These are phyloP conservation scores for Pangasius larnaudii DNA, from an alignment of 2,797 vertebrate genomes.

Conservation along the genomic window DNA sequence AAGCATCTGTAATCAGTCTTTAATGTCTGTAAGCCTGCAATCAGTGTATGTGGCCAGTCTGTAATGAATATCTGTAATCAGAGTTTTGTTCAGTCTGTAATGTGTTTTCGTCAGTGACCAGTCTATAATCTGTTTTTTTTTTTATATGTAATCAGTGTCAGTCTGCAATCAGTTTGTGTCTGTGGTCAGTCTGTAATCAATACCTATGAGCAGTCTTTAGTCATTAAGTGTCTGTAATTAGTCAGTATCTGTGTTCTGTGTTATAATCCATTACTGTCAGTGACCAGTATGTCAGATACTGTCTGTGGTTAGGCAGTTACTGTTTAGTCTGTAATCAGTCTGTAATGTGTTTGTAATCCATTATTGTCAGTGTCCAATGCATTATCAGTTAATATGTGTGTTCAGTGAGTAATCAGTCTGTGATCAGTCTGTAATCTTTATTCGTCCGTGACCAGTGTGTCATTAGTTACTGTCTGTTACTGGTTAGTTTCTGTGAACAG, in stretches of 20 bases:
- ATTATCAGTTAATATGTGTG: background rate
- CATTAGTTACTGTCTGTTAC: background rate
- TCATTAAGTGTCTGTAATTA: background rate
- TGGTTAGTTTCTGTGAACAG: background rate
- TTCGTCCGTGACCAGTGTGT: background rate
- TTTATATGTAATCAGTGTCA: background rate
- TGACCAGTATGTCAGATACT: background rate
- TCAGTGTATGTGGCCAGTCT: background rate
- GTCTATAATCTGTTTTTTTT: background rate
- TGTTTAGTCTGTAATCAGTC: background rate
- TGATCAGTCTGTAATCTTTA: background rate
- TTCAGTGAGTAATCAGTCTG: background rate
- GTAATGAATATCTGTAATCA: background rate
- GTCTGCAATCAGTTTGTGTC: background rate
- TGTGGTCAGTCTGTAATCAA: background rate
- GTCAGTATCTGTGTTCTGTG: background rate
- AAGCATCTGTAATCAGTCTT: background rate
- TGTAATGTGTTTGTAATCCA: background rate
- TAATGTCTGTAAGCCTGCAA: background rate
- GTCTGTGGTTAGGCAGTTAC: background rate
- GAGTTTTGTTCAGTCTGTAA: background rate
- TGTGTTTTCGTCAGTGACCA: background rate
- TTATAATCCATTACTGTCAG: background rate
- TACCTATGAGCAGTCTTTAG: background rate
- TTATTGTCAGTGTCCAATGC: background rate